Base-by-base conservation (phyloP, 53 echinoderm and acorn worm species). In the Arbacia lixula region DNA sequence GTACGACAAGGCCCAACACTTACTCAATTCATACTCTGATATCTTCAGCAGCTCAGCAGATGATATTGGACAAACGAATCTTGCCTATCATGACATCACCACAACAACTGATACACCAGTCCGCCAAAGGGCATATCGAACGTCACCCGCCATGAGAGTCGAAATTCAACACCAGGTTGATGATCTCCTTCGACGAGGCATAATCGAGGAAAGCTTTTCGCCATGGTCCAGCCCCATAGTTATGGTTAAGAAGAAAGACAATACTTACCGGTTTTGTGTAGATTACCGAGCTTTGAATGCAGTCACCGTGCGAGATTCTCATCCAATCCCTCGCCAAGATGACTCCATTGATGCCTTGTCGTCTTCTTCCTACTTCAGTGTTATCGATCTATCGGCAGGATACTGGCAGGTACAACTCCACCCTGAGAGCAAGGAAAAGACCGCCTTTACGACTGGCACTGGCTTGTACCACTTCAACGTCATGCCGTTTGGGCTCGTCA, bases 201-300 rank as follows among this genome's bases (percentile, higher is more conserved):
- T 88, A 0, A 49, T 82, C 2, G 88, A 88, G 10, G 83, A 83
- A 43, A 83, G 88, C 28, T 36, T 19, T n/a, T 83, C 83, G 49
- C 83, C 73, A 9, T 88, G 72, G 83, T 37, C 79, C 25, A 76
- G 77, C 16, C 69, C 81, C 1, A 87, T 87, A 8, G 66, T 87
- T 6, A 87, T 87, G 87, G 87, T 79, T 22, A 87, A 76, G 55
- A 87, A 87, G 37, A 78, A 87, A 28, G 87, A 87, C 55, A 64
- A 78, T 11, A 66, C 87, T 8, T 79, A 51, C 36, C 29, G 87
- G 66, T 87, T 78, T 28, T 78, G 87, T 37, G 68, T 78, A 10
- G 79, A 87, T 25, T 87, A 78, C 11, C 28, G 66, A 66, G 38
- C 33, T 35, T 40, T 79, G 0, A 87, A 87, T 43, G 52, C 79